Conservation (phyloP, 2,797 vertebrate species). For the Setipinna tenuifilis region DNA sequence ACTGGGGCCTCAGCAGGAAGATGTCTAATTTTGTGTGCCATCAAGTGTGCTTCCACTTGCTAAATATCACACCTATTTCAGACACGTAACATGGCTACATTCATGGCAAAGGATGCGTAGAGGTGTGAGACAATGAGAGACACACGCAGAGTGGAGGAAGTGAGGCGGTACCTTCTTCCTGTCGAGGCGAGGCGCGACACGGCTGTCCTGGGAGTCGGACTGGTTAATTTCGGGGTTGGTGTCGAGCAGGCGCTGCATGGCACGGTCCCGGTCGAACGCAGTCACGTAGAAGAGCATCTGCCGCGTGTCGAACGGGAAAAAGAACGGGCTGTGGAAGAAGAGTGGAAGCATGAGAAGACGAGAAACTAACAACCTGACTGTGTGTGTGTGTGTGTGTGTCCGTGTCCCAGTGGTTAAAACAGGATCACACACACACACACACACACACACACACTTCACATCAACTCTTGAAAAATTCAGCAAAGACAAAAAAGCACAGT, state of each 20-base stretch:
- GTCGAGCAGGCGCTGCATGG: slow-evolving; percentile 97
- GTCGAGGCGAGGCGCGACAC: slow-evolving; percentile 96
- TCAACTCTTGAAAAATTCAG: too few relatives aligned
- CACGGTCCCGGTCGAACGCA: slow-evolving; percentile 96
- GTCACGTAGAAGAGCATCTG: slow-evolving; percentile 99
- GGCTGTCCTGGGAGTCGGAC: slow-evolving; percentile 98
- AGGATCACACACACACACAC: neutral
- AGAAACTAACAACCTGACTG: neutral
- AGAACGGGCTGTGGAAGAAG: slow-evolving; percentile 86
- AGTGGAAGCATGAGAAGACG: neutral
- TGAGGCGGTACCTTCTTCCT: slow-evolving; percentile 84
- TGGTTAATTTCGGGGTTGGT: slow-evolving; percentile 99
- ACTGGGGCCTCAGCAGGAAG: neutral
- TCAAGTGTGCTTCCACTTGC: neutral
- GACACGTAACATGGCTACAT: neutral
- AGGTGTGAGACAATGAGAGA: neutral
- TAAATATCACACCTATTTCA: neutral
- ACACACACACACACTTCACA: neutral
- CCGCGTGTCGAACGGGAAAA: slow-evolving; percentile 99
- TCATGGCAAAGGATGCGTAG: neutral
- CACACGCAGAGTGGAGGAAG: neutral
- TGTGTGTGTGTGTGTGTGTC: too few relatives aligned
- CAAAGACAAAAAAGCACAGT: too few relatives aligned
- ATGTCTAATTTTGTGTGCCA: neutral
- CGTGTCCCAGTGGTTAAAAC: too few relatives aligned